These are phyloP conservation scores for Chitala chitala DNA, from an alignment of 2,113 vertebrate genomes.

Conservation along the genomic window DNA sequence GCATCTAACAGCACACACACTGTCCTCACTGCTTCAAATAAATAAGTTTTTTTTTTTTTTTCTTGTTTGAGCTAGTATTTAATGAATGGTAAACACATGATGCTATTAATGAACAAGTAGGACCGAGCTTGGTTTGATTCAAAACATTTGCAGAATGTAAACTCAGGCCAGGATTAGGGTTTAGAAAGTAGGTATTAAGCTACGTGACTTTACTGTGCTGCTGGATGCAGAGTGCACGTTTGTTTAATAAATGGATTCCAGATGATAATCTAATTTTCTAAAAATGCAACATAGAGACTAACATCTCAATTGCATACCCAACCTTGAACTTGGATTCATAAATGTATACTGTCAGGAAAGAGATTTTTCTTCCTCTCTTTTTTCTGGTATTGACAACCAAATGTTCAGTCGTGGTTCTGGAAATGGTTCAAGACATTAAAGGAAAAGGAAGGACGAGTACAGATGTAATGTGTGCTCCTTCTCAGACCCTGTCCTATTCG, in stretches of 20 bases:
- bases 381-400: background rate
- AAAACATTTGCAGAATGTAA: constrained; percentile 5
- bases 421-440: background rate
- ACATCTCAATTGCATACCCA: background rate
- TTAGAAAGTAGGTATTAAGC: background rate
- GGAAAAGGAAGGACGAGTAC: background rate
- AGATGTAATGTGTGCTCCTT: too few species aligned
- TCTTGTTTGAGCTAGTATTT: background rate
- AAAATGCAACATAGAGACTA: background rate
- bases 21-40: too few species aligned
- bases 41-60: too few species aligned
- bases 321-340: background rate
- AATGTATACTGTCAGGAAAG: background rate
- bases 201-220: background rate
- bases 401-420: constrained; percentile 5
- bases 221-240: background rate
- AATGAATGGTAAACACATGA: background rate
- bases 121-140: background rate
- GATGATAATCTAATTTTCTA: background rate
- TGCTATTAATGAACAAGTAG: background rate
- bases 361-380: background rate
- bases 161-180: background rate
- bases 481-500: too few species aligned
- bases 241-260: constrained; percentile 16
- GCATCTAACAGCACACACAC: too few species aligned